Evolutionary conservation across 2,797 vertebrate species (phyloP), one percentile per base, ranked within the genome.

Genomic region (Crocodylus rhombifer): DNA sequence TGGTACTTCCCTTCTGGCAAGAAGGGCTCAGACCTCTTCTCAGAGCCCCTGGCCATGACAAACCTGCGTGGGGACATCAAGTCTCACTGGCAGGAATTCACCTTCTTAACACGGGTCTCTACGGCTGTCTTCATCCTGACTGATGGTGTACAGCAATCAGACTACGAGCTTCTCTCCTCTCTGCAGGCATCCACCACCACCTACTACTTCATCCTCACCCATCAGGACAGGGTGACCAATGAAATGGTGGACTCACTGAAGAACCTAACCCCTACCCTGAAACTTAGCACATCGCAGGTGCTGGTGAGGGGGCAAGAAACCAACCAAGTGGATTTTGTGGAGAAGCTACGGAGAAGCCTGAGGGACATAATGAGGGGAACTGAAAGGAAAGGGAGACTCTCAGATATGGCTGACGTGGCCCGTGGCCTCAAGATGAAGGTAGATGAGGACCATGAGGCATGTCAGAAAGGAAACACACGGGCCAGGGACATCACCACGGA

Each of bases 11-110:
- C 42, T 42, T 42, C 42, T 7, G 98, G 97, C 65, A 96, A 97
- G 65, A 93, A 97, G 77, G 93, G 95, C 58, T 55, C 92, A 57
- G 98, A 98, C 73, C 15, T 92, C 42, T 98, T 98, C 69, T 90
- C 97, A 5, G 96, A 97, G 33, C 98, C 98, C 14, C 18, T 98
- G 56, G 97, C 42, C 63, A 96, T 99, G 36, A 94, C 97, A 82
- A 99, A 98, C 93, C 97, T 99, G 65, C 96, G 42, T 26, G 98
- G 98, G 4, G 98, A 98, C 80, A 97, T 98, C 4, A 94, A 97
- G 55, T 80, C 90, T 57, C 97, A 97, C 94, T 97, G 97, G 93
- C 95, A 97, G 86, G 96, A 97, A 88, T 96, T 98, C 23, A 96
- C 61, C 36, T 91, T 99, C 87, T 82, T 98, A 86, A 98, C 98